These are phyloP conservation scores for Dendrocincla tyrannina DNA, from an alignment of 2,797 vertebrate genomes.

Conservation along the genomic window DNA sequence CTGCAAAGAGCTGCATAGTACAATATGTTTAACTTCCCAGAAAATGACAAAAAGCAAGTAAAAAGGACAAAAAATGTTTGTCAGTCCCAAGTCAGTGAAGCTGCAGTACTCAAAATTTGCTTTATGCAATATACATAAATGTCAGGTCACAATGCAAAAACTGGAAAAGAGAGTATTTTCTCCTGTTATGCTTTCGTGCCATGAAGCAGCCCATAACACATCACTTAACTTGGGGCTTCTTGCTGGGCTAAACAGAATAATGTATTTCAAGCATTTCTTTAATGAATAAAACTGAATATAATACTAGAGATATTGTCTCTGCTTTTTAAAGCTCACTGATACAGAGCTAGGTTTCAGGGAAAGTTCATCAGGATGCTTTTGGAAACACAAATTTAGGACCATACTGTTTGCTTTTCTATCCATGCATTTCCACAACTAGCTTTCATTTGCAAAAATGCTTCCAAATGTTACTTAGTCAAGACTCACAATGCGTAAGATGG, in stretches of 20 bases:
- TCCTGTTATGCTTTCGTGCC: not conserved
- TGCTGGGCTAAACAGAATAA: not conserved
- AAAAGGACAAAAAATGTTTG: not conserved
- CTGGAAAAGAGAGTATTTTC: constrained; percentile 40
- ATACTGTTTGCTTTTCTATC: not conserved
- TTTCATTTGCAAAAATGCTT: constrained; percentile 9
- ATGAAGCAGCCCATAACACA: not conserved
- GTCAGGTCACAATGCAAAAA: constrained; percentile 27
- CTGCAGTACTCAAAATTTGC: not conserved
- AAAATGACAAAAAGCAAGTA: constrained; percentile 4
- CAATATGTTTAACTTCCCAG: not conserved
- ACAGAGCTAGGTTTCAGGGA: not conserved
- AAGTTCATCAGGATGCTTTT: not conserved
- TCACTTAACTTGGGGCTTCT: constrained; percentile 33
- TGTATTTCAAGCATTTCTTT: not conserved
- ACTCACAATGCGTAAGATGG: not conserved
- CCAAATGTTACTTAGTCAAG: not conserved
- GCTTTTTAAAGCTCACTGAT: not conserved
- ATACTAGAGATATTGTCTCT: not conserved
- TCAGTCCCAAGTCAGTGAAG: not conserved
- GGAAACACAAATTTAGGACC: not conserved
- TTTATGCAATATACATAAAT: constrained; percentile 54
- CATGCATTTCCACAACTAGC: not conserved
- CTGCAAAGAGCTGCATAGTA: not conserved
- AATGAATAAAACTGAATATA: not conserved